Conservation (phyloP, 1,140 invertebrate species). For the Aphaenogaster floridana region DNA sequence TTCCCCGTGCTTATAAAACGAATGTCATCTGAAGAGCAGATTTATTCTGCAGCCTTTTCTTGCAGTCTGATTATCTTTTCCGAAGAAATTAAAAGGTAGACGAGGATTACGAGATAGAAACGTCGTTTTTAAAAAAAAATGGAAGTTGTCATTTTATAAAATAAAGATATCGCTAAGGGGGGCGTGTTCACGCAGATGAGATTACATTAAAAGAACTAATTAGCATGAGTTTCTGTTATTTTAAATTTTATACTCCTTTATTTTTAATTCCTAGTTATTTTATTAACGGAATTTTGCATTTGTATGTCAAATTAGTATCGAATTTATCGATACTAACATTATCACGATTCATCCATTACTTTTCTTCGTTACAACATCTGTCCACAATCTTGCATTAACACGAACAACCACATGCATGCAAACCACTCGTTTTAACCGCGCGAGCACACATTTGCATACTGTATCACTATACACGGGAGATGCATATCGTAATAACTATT, state of each 20-base stretch:
- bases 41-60: slow-evolving; percentile 5
- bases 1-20: slow-evolving; percentile 4
- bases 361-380: neutral
- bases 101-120: neutral
- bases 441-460: neutral
- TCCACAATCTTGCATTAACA: slow-evolving; percentile 25
- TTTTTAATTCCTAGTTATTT: slow-evolving; percentile 13
- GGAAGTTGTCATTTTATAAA: slow-evolving; percentile 13
- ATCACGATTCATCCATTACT: slow-evolving; percentile 12
- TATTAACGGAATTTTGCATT: neutral
- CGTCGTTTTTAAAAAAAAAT: neutral
- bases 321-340: neutral
- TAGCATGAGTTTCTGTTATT: neutral
- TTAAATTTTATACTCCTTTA: neutral
- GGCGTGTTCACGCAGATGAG: neutral
- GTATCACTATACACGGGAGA: neutral
- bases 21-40: slow-evolving; percentile 1
- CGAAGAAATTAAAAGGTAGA: neutral
- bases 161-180: neutral
- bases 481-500: slow-evolving; percentile 34
- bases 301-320: neutral
- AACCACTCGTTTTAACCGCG: neutral
- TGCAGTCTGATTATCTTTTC: slow-evolving; percentile 1
- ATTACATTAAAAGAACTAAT: neutral
- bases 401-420: slow-evolving; percentile 52